A percentile compares a stretch with the other conserved stretches of the same genome.
phyloP scores from a whole-genome alignment of 2,888 invertebrate genomes.

The Mongoloraphidia duomilia region DNA sequence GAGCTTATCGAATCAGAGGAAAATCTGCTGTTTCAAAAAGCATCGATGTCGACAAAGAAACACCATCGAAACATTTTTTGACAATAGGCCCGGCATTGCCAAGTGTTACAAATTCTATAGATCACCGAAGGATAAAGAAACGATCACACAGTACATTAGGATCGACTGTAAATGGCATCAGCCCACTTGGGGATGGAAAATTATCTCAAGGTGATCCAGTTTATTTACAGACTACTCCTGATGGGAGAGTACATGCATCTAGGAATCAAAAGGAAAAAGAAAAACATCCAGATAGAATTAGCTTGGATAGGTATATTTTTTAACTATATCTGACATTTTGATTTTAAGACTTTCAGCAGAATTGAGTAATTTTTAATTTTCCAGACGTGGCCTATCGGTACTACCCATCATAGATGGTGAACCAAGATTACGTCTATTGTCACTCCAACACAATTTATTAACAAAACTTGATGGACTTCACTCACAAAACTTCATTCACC shows the following conservation, averaged over 20 bases:
- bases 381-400: conserved; percentile 60
- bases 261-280: conserved; percentile 64
- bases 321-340: neutral
- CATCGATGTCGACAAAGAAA: conserved; percentile 9
- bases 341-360: neutral
- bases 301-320: conserved; percentile 54
- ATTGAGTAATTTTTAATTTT: neutral
- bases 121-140: conserved; percentile 20
- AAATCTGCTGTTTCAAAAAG: conserved; percentile 26
- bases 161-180: conserved; percentile 14
- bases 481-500: conserved; percentile 42
- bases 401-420: conserved; percentile 75
- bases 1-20: conserved; percentile 34
- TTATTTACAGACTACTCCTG: conserved; percentile 42
- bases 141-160: conserved; percentile 38
- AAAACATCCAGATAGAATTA: conserved; percentile 75
- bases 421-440: conserved; percentile 65
- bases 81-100: conserved; percentile 27
- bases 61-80: conserved; percentile 23
- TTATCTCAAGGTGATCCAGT: conserved; percentile 26
- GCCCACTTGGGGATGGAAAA: conserved; percentile 16
- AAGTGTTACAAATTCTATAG: conserved; percentile 14
- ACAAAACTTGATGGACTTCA: conserved; percentile 51
- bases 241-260: conserved; percentile 52
- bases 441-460: conserved; percentile 85